A percentile compares a stretch with the other conserved stretches of the same genome.
Conservation (phyloP, 2,888 invertebrate species). For the Alloplasta piceator region DNA sequence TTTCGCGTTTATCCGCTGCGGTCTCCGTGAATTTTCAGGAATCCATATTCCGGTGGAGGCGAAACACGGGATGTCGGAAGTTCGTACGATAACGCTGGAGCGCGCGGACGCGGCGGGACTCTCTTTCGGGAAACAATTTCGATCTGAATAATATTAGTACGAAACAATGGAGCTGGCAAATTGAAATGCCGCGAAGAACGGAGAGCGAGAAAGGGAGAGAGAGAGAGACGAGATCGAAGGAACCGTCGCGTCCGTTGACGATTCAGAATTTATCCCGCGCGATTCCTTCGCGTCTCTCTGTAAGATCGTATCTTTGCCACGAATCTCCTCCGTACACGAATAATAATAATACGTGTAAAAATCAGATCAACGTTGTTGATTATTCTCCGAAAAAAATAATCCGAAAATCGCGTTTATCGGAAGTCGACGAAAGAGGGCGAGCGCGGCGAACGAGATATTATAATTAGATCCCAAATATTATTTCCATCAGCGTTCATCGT, state of each 20-base stretch:
- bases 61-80: not conserved
- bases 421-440: not conserved
- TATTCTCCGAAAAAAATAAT: too few relatives aligned
- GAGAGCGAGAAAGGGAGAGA: constrained; percentile 31
- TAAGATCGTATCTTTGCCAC: not conserved
- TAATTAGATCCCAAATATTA: constrained; percentile 80
- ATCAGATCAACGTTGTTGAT: not conserved
- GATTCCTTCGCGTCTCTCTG: constrained; percentile 4
- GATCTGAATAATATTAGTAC: constrained; percentile 82
- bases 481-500: constrained; percentile 61
- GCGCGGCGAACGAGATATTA: constrained; percentile 78
- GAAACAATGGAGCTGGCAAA: constrained; percentile 81
- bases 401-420: too few relatives aligned
- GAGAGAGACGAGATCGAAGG: constrained; percentile 38
- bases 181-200: constrained; percentile 79
- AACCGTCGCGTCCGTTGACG: constrained; percentile 2
- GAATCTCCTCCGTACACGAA: constrained; percentile 14
- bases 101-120: constrained; percentile 32
- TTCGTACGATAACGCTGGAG: not conserved
- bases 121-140: constrained; percentile 81
- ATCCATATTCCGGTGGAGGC: too few relatives aligned
- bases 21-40: too few relatives aligned
- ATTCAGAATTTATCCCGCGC: constrained; percentile 3
- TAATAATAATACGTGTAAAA: constrained; percentile 6
- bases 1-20: too few relatives aligned